phyloP scores from a whole-genome alignment of 2,797 vertebrate genomes.

The Knipowitschia caucasica region DNA sequence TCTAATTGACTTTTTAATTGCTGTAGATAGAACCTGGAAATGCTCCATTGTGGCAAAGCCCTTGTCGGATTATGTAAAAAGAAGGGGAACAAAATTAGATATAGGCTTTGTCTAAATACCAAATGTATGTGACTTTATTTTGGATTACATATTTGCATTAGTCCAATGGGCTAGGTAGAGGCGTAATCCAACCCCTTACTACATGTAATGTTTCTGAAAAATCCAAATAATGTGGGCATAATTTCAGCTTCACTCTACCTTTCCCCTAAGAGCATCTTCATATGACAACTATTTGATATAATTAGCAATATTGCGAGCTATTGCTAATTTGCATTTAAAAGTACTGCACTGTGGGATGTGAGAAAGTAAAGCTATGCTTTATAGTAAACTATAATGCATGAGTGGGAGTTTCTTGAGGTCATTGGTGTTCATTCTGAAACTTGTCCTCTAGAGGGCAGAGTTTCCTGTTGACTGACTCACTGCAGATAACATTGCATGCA shows the following conservation, averaged over 20 bases:
- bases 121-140: background rate
- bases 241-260: background rate
- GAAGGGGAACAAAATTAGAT: too few species aligned
- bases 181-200: background rate
- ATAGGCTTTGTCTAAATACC: too few species aligned
- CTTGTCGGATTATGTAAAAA: too few species aligned
- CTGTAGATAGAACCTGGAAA: too few species aligned
- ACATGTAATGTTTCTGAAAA: background rate
- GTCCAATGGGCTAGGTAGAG: background rate
- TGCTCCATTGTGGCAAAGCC: too few species aligned
- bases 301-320: too few species aligned
- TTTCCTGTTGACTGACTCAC: conserved; percentile 11
- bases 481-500: conserved; percentile 15
- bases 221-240: background rate
- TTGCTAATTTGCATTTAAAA: too few species aligned
- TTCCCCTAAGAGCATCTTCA: too few species aligned
- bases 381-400: background rate
- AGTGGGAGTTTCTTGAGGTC: conserved; percentile 21
- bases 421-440: conserved; percentile 14
- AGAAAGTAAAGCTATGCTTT: background rate
- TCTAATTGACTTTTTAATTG: too few species aligned
- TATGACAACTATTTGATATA: too few species aligned
- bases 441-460: conserved; percentile 52
- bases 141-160: background rate
- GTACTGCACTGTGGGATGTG: background rate